These are phyloP conservation scores for Botia almorhae DNA, from an alignment of 2,797 vertebrate genomes.

Conservation along the genomic window DNA sequence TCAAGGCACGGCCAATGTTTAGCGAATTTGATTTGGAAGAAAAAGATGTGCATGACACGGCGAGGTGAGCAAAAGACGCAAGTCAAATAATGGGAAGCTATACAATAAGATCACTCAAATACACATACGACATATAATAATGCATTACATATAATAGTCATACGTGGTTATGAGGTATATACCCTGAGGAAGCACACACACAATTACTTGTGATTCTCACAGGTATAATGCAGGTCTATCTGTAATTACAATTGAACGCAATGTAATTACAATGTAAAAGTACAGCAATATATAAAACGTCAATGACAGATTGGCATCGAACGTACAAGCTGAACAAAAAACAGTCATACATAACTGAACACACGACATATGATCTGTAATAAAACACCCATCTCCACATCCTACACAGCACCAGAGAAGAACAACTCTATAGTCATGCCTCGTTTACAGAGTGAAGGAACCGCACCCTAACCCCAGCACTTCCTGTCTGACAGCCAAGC, in stretches of 20 bases:
- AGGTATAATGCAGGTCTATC: background rate
- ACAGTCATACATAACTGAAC: background rate
- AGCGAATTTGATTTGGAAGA: background rate
- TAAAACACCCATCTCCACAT: conserved; percentile 11
- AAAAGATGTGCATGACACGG: background rate
- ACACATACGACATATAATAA: background rate
- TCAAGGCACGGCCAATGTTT: conserved; percentile 23
- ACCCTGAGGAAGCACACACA: too few relatives aligned
- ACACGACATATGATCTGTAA: background rate
- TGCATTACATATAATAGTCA: background rate
- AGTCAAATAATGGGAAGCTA: conserved; percentile 15
- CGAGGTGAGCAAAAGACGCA: background rate
- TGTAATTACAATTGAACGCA: background rate
- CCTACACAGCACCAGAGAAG: background rate
- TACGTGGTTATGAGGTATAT: background rate
- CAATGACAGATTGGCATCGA: conserved; percentile 1
- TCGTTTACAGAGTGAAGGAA: conserved; percentile 59
- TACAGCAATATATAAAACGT: background rate
- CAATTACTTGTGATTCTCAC: background rate
- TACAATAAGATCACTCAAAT: background rate
- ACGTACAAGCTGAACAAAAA: conserved; percentile 5
- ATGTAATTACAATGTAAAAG: conserved; percentile 6
- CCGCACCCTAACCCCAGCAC: conserved; percentile 77
- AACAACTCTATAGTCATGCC: background rate
- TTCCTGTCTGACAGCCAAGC: conserved; percentile 67